Conservation (phyloP, 2,113 vertebrate species). For the Eurystomus gularis region DNA sequence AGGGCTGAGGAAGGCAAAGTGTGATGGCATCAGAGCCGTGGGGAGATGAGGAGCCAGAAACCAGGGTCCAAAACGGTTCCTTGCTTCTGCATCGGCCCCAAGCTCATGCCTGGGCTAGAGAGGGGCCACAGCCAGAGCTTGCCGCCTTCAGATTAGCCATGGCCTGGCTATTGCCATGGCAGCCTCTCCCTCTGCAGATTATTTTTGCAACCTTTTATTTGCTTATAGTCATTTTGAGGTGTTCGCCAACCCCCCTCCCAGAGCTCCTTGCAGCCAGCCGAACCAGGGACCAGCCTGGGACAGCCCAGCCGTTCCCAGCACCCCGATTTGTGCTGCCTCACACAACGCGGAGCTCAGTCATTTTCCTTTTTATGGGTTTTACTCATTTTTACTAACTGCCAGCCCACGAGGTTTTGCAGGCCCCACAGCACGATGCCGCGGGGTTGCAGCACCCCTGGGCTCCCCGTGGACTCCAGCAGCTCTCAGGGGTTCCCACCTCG, state of each 20-base stretch:
- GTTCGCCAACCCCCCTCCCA: background rate
- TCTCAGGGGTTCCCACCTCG: background rate
- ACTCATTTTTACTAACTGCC: no score
- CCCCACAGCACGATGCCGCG: no score
- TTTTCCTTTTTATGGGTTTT: no score
- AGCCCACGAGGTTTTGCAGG: no score
- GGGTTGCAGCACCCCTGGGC: no score
- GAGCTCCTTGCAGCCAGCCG: no score
- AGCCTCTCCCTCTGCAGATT: background rate
- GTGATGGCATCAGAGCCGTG: fast-evolving
- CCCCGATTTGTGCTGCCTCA: no score
- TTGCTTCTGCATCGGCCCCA: fast-evolving
- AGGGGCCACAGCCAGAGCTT: background rate
- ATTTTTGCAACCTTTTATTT: background rate
- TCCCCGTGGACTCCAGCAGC: no score
- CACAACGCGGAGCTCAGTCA: no score
- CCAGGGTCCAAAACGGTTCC: background rate
- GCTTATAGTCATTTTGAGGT: background rate
- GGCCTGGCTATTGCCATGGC: background rate
- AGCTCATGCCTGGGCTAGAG: background rate
- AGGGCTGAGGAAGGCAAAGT: background rate
- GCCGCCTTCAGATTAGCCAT: fast-evolving
- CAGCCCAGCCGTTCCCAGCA: no score
- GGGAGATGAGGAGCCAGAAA: background rate
- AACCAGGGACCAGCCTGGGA: no score